Conservation (phyloP, 2,888 invertebrate genomes). For the Lycocerus yunnanus region DNA sequence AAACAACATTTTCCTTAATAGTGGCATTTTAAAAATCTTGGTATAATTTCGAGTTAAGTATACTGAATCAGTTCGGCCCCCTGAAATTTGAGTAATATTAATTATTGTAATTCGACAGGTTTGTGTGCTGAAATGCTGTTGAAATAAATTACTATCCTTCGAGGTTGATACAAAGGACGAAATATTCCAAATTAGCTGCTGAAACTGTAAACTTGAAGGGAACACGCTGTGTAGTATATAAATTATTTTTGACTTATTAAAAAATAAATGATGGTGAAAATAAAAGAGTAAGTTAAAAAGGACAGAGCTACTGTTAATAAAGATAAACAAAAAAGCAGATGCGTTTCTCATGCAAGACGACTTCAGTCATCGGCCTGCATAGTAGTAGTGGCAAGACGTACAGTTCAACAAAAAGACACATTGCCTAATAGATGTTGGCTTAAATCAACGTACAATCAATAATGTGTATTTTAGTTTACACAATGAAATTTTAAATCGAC, state of each 20-base stretch:
- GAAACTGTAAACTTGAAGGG: not conserved
- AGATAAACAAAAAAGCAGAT: slow-evolving; percentile 43
- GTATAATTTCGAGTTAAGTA: not conserved
- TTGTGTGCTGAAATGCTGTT: not conserved
- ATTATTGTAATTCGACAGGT: not conserved
- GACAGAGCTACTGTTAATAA: slow-evolving; percentile 37
- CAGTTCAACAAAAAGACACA: not conserved
- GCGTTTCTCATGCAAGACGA: slow-evolving; percentile 44
- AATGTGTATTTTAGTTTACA: not conserved
- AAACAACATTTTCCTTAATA: not conserved
- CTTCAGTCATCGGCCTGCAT: slow-evolving; percentile 44
- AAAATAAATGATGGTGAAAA: not conserved
- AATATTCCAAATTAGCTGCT: not conserved
- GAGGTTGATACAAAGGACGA: not conserved
- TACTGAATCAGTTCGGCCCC: not conserved
- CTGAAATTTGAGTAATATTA: not conserved
- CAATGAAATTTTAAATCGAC: not conserved
- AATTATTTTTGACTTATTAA: not conserved
- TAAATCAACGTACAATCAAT: not conserved
- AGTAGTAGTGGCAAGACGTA: slow-evolving; percentile 22
- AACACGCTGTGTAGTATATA: not conserved
- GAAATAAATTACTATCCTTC: not conserved
- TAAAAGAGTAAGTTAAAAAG: slow-evolving; percentile 25
- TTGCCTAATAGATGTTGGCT: not conserved
- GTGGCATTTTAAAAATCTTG: not conserved